Percentiles rank a stretch among this genome's conserved stretches.
phyloP scores from a whole-genome alignment of 2,888 invertebrate genomes.

The Merodon equestris region DNA sequence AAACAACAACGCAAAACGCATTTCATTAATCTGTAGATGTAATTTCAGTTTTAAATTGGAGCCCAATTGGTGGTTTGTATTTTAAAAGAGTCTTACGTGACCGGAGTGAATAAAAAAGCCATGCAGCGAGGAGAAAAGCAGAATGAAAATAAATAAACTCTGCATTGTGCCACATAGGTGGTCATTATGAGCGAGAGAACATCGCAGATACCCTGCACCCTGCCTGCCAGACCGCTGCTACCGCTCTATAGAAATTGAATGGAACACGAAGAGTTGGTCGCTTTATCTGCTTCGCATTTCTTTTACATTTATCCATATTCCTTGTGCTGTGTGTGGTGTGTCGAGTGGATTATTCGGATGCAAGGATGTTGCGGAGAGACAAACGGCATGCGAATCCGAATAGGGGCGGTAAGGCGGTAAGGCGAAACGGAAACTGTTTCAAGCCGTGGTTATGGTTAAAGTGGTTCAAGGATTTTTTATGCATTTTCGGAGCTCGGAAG shows the following conservation, averaged over 20 bases:
- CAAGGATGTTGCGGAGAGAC: slow-evolving; percentile 5
- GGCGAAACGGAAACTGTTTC: slow-evolving; percentile 7
- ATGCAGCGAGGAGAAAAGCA: slow-evolving; percentile 23
- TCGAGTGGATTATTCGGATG: slow-evolving; percentile 7
- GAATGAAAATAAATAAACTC: too few relatives aligned
- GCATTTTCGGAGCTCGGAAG: background rate
- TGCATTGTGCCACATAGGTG: slow-evolving; percentile 46
- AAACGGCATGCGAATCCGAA: background rate
- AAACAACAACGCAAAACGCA: slow-evolving; percentile 74
- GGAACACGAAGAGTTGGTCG: slow-evolving; percentile 26
- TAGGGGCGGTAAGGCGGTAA: background rate
- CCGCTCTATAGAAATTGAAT: slow-evolving; percentile 39
- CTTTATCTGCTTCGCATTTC: background rate
- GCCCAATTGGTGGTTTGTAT: slow-evolving; percentile 64
- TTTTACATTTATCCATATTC: too few relatives aligned
- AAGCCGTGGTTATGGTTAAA: slow-evolving; percentile 6
- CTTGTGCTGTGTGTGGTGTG: background rate
- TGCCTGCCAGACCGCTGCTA: slow-evolving; percentile 1
- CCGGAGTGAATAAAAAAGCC: slow-evolving; percentile 49
- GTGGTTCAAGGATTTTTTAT: background rate
- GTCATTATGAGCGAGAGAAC: slow-evolving; percentile 58
- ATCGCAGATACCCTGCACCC: slow-evolving; percentile 14
- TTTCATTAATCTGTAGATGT: slow-evolving; percentile 75
- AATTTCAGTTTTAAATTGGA: slow-evolving; percentile 64
- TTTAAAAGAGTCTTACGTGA: slow-evolving; percentile 60